These are phyloP conservation scores for Gibbula magus DNA, from an alignment of 2,888 invertebrate genomes.

Conservation along the genomic window DNA sequence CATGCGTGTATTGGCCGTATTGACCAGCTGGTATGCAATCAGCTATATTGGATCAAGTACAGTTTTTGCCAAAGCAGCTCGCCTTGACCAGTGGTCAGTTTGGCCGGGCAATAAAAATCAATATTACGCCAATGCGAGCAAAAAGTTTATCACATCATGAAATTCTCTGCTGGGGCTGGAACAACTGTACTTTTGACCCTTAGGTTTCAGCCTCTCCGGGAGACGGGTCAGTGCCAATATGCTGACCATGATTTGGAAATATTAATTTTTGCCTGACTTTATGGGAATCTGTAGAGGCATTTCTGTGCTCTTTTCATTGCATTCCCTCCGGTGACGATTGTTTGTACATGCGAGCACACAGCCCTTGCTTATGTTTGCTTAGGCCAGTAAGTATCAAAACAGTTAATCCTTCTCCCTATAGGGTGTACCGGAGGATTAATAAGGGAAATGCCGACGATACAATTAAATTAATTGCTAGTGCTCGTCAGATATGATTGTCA, in stretches of 20 bases:
- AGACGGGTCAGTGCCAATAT: neutral
- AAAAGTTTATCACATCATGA: slow-evolving; percentile 8
- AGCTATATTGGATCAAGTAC: slow-evolving; percentile 13
- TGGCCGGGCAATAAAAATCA: neutral
- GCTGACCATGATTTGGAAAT: slow-evolving; percentile 6
- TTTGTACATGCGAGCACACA: neutral
- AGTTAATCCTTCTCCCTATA: slow-evolving; percentile 2
- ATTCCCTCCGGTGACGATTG: neutral
- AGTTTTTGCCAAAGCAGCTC: slow-evolving; percentile 13
- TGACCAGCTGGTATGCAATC: neutral
- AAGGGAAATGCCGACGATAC: neutral
- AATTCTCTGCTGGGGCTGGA: neutral
- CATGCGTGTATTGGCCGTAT: slow-evolving; percentile 13
- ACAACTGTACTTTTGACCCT: slow-evolving; percentile 1
- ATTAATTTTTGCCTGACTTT: slow-evolving; percentile 1
- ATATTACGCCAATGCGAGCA: slow-evolving; percentile 1
- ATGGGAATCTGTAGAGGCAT: neutral
- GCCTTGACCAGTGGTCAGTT: neutral
- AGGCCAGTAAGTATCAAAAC: slow-evolving; percentile 4
- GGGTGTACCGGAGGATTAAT: neutral
- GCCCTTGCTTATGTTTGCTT: neutral
- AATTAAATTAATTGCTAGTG: slow-evolving; percentile 11
- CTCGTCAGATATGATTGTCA: slow-evolving; percentile 13
- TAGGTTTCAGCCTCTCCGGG: neutral
- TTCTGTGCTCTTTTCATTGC: neutral